Conservation (phyloP, 2,888 invertebrate genomes). For the Coelopa pilipes region DNA sequence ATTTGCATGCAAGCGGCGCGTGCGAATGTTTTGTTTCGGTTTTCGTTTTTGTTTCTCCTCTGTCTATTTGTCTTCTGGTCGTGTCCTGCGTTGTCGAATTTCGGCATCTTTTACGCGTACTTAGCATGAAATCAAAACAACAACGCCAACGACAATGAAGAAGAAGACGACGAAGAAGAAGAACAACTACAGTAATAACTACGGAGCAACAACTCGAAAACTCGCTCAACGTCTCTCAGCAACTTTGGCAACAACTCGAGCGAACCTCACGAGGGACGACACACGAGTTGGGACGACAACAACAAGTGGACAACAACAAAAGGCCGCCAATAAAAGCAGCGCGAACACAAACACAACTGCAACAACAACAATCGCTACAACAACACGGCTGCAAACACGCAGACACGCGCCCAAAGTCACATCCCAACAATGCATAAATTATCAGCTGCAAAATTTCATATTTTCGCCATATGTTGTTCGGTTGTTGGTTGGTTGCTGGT, state of each 20-base stretch:
- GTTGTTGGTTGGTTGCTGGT: neutral
- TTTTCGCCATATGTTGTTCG: slow-evolving; percentile 23
- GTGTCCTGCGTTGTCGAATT: too few species aligned
- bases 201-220: neutral
- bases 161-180: neutral
- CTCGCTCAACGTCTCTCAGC: too few species aligned
- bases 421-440: slow-evolving; percentile 35
- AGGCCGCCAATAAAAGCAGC: neutral
- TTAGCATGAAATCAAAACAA: slow-evolving; percentile 29
- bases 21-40: too few species aligned
- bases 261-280: neutral
- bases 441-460: slow-evolving; percentile 20
- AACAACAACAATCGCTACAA: neutral
- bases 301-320: neutral
- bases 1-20: too few species aligned
- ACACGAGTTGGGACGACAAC: neutral
- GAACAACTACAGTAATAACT: neutral
- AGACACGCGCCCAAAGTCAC: slow-evolving; percentile 22
- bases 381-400: neutral
- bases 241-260: too few species aligned
- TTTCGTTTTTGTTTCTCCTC: too few species aligned
- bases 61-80: too few species aligned
- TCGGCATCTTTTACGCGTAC: slow-evolving; percentile 32
- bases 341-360: neutral
- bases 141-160: neutral